Evolutionary conservation across 1,140 invertebrate species (phyloP), one percentile per base, ranked within the genome.

Genomic region (Drosophila paulistorum): DNA sequence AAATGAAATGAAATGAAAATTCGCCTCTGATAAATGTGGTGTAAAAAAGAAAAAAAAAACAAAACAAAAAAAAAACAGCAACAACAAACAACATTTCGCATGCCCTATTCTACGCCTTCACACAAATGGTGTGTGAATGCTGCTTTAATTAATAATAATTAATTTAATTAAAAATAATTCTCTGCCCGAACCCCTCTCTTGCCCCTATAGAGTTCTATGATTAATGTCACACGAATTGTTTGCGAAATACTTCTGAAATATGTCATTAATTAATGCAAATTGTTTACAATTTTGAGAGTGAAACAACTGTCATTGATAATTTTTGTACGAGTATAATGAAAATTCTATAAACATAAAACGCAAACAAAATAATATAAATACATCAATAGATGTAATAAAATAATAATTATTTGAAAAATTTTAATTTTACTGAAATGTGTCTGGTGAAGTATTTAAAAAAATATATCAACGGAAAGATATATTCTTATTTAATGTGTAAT

Each of bases 111-210:
- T 67, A 57, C 42, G 42, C 14, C 14, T 45, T 14, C 45, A 17
- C 17, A 3, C 9, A 65, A 42, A 45, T 62, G 35, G 73, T 51
- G 81, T 77, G 74, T 51, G 61, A 81, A 64, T 71, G 76, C 74
- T 74, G 77, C 61, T 51, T 51, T 51, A 86, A 85, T 86, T 85
- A 82, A 81, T 78, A 68, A n/a, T n/a, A n/a, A n/a, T n/a, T n/a
- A n/a, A n/a, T n/a, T n/a, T n/a, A n/a, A n/a, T n/a, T n/a, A n/a
- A n/a, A n/a, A n/a, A n/a, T n/a, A n/a, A n/a, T 68, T 51, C 65
- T 59, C 20, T 39, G 33, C 9, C 42, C 20, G 33, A 17, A 17
- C 10, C 9, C 6, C 26, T 37, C 39, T 9, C 23, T 37, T 10
- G n/a, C 35, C 45, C n/a, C 45, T 1, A 1, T 14, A 20, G 57